phyloP scores from a whole-genome alignment of 2,797 vertebrate genomes.

The Ataeniobius toweri region DNA sequence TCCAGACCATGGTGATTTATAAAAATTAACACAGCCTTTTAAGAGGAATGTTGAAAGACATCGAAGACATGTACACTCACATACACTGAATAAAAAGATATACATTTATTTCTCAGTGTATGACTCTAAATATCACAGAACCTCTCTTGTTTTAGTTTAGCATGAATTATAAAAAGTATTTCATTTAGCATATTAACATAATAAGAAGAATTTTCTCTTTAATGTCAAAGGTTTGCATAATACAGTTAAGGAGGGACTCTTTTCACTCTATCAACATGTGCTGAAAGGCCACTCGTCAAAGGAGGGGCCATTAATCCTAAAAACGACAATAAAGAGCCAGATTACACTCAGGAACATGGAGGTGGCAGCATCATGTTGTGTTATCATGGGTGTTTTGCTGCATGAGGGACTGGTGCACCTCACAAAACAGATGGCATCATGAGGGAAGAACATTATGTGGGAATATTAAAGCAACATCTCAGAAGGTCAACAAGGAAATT shows the following conservation, averaged over 20 bases:
- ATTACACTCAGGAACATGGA: too few species aligned
- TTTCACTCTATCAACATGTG: too few species aligned
- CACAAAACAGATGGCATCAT: not conserved
- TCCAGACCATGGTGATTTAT: not conserved
- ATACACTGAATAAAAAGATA: not conserved
- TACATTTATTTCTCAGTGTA: not conserved
- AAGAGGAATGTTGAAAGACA: slow-evolving; percentile 1
- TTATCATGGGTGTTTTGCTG: too few species aligned
- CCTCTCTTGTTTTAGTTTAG: too few species aligned
- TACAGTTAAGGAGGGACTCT: too few species aligned
- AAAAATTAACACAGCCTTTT: not conserved
- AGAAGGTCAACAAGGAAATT: not conserved
- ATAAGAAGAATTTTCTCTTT: not conserved
- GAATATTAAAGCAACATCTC: not conserved
- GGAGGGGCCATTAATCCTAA: too few species aligned
- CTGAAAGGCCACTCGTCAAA: too few species aligned
- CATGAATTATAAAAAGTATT: too few species aligned
- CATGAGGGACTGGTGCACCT: not conserved
- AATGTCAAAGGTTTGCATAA: not conserved
- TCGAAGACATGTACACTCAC: not conserved
- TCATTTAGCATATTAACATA: not conserved
- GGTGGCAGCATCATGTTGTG: too few species aligned
- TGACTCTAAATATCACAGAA: not conserved
- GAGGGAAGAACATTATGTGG: not conserved
- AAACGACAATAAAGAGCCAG: too few species aligned